Conservation (phyloP, 2,797 vertebrate genomes). For the Jordanella pulchra region DNA sequence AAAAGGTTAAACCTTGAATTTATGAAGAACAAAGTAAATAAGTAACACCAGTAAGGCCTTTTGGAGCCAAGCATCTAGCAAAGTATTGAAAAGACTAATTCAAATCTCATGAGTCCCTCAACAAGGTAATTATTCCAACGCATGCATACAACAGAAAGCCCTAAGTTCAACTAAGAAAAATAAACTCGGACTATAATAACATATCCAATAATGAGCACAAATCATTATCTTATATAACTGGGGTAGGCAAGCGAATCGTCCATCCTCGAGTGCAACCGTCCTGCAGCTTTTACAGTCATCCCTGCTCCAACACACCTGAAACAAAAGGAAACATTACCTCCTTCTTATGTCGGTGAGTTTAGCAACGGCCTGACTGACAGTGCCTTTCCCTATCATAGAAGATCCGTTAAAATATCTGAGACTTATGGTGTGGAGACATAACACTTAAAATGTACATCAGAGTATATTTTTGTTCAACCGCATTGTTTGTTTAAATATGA, state of each 20-base stretch:
- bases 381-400: background rate
- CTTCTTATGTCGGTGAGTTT: no score
- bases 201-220: background rate
- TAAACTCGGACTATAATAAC: background rate
- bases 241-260: no score
- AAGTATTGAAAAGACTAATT: background rate
- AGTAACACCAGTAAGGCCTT: background rate
- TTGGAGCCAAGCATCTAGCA: no score
- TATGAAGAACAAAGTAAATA: background rate
- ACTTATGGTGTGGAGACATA: no score
- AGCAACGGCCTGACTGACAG: no score
- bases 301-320: no score
- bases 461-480: no score
- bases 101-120: background rate
- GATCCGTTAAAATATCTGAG: background rate
- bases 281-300: no score
- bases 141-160: background rate
- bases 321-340: no score
- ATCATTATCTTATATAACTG: background rate
- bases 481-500: background rate
- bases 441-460: no score
- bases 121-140: no score
- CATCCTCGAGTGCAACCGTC: no score
- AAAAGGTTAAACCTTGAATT: background rate
- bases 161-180: background rate